Percentiles rank a stretch among this genome's conserved stretches.
phyloP scores from a whole-genome alignment of 1,140 invertebrate genomes.

The Homarus americanus region DNA sequence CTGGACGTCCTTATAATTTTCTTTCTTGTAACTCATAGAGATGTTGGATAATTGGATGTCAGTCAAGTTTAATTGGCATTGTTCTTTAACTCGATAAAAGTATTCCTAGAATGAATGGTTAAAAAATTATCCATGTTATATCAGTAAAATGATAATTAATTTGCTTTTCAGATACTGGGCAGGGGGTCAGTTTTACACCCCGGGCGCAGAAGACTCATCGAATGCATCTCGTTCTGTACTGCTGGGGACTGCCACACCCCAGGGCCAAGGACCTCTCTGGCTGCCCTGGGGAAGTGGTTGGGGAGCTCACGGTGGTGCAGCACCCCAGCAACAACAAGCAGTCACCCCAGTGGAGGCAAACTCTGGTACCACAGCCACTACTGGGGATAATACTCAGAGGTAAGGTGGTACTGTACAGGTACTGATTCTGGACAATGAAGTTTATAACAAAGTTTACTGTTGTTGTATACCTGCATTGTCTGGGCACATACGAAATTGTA shows the following conservation, averaged over 20 bases:
- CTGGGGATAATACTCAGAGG: slow-evolving; percentile 45
- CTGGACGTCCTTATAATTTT: too few species aligned
- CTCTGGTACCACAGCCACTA: not conserved
- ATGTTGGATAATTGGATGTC: too few species aligned
- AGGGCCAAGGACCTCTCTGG: slow-evolving; percentile 65
- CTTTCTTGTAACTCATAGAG: too few species aligned
- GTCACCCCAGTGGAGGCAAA: slow-evolving; percentile 1
- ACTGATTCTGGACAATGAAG: too few species aligned
- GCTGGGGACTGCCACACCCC: slow-evolving; percentile 51
- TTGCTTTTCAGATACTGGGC: slow-evolving; percentile 55
- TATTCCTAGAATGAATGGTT: too few species aligned
- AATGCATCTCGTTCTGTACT: slow-evolving; percentile 63
- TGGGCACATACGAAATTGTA: too few species aligned
- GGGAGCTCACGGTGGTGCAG: slow-evolving; percentile 27
- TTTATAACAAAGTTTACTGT: too few species aligned
- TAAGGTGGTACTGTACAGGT: too few species aligned
- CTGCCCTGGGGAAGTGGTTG: slow-evolving; percentile 69
- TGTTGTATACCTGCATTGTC: too few species aligned
- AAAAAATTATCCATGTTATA: too few species aligned
- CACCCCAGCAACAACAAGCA: not conserved
- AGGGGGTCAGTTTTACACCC: slow-evolving; percentile 49
- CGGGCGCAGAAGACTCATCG: slow-evolving; percentile 62
- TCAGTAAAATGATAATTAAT: not conserved
- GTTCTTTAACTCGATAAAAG: too few species aligned
- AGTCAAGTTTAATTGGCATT: too few species aligned